phyloP scores from a whole-genome alignment of 1,140 invertebrate species.

The Psilanteris sp. region DNA sequence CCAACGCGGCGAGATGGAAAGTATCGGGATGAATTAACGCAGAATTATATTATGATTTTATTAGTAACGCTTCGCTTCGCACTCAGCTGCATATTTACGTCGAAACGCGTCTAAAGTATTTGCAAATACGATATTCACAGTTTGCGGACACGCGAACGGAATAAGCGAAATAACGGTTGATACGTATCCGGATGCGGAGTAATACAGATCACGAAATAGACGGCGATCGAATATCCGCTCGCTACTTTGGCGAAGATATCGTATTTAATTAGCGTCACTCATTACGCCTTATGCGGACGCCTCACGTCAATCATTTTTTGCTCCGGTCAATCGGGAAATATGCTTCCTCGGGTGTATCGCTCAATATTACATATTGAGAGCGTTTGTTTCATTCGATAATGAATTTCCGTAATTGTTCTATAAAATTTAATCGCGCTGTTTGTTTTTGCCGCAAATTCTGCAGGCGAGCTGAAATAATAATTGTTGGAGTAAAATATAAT shows the following conservation, averaged over 20 bases:
- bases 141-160: conserved; percentile 48
- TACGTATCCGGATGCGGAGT: conserved; percentile 45
- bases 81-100: conserved; percentile 39
- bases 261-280: conserved; percentile 28
- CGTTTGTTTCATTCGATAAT: no score
- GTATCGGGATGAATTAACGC: conserved; percentile 58
- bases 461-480: no score
- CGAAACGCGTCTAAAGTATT: conserved; percentile 42
- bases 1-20: conserved; percentile 49
- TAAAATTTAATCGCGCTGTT: no score
- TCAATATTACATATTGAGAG: no score
- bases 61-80: conserved; percentile 59
- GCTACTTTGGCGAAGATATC: conserved; percentile 16
- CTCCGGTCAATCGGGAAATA: neutral
- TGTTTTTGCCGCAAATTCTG: no score
- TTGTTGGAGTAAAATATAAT: no score
- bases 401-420: no score
- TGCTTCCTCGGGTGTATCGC: no score
- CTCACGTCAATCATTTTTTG: conserved; percentile 13
- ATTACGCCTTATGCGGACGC: conserved; percentile 13
- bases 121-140: conserved; percentile 57
- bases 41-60: conserved; percentile 55
- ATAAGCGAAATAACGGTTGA: conserved; percentile 53
- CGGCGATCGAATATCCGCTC: conserved; percentile 20
- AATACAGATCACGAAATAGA: conserved; percentile 37